These are phyloP conservation scores for Poeciliopsis prolifica DNA, from an alignment of 2,113 vertebrate species.

Conservation along the genomic window DNA sequence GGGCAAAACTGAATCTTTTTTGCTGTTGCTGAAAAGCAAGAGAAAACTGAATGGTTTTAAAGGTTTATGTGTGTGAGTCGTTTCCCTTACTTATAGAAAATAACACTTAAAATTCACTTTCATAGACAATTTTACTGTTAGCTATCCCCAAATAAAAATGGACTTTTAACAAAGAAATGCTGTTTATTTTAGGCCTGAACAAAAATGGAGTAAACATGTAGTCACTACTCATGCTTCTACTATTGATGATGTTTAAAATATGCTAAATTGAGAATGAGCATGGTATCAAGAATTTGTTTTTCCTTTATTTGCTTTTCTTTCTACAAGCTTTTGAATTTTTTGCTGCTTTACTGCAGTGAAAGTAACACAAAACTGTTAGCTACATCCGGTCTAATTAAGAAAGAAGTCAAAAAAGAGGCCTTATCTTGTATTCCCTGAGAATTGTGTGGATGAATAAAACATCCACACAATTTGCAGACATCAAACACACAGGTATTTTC, in stretches of 20 bases:
- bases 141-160: too few relatives aligned
- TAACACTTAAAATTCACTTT: too few relatives aligned
- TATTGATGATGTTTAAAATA: too few relatives aligned
- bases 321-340: background rate
- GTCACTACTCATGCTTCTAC: too few relatives aligned
- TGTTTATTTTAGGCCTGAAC: too few relatives aligned
- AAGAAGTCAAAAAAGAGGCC: conserved; percentile 20
- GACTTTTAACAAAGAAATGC: too few relatives aligned
- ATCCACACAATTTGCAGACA: conserved; percentile 11
- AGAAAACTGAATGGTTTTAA: background rate
- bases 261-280: background rate
- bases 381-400: conserved; percentile 46
- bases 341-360: background rate
- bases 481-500: conserved; percentile 26
- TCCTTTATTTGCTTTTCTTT: background rate
- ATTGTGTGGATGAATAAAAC: conserved; percentile 20
- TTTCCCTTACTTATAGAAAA: too few relatives aligned
- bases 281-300: background rate
- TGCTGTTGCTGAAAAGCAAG: background rate
- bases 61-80: too few relatives aligned
- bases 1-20: background rate
- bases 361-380: conserved; percentile 22
- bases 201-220: too few relatives aligned
- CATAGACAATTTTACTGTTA: too few relatives aligned
- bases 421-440: conserved; percentile 41